Conservation (phyloP, 1,140 invertebrate species). For the Drosophila ironensis region DNA sequence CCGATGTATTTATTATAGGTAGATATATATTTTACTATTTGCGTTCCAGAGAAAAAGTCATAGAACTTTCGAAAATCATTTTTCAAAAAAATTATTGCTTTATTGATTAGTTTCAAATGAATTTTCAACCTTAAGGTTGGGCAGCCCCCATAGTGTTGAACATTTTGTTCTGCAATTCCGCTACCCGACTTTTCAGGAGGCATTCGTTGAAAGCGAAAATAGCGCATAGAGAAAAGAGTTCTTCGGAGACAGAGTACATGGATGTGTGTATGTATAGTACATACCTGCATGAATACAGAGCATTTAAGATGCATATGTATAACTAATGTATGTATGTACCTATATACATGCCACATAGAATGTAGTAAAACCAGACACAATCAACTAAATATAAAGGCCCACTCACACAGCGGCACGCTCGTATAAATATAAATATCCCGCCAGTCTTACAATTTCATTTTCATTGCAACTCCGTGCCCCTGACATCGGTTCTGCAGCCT, state of each 20-base stretch:
- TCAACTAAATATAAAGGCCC: slow-evolving; percentile 67
- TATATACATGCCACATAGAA: slow-evolving; percentile 63
- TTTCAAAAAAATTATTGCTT: no score
- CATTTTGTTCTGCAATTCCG: slow-evolving; percentile 49
- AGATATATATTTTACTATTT: no score
- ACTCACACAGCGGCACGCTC: slow-evolving; percentile 17
- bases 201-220: slow-evolving; percentile 74
- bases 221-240: slow-evolving; percentile 39
- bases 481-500: slow-evolving; percentile 63
- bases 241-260: no score
- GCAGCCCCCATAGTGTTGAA: slow-evolving; percentile 21
- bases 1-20: no score
- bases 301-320: no score
- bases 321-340: no score
- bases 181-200: slow-evolving; percentile 15
- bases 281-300: no score
- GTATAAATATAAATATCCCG: slow-evolving; percentile 34
- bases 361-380: slow-evolving; percentile 71
- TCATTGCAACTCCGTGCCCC: slow-evolving; percentile 78
- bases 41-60: no score
- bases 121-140: no score
- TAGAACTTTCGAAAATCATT: no score
- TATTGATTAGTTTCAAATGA: no score
- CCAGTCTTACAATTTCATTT: slow-evolving; percentile 71
- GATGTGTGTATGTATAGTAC: no score